phyloP scores from a whole-genome alignment of 2,888 invertebrate genomes.

The Leptothorax acervorum region DNA sequence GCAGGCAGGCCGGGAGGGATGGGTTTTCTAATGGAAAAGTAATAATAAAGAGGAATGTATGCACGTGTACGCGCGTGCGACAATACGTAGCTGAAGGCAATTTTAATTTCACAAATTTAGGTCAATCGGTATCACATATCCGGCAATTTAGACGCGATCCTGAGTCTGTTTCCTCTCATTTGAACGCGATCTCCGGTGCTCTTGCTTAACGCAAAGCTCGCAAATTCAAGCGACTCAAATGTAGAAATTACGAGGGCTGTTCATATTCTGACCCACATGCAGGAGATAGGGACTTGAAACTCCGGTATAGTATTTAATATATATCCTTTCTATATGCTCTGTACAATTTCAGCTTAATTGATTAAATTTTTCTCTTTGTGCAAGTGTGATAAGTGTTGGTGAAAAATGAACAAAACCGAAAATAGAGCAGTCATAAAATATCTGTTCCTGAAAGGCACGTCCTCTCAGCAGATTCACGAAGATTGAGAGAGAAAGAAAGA shows the following conservation, averaged over 20 bases:
- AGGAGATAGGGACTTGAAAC: too few species aligned
- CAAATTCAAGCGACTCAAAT: background rate
- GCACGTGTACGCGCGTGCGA: background rate
- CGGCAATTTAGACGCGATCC: background rate
- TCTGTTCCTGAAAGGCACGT: too few species aligned
- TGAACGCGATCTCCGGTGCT: background rate
- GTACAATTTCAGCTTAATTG: too few species aligned
- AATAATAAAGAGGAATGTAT: constrained; percentile 1
- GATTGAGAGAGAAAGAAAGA: too few species aligned
- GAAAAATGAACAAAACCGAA: too few species aligned
- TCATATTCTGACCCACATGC: too few species aligned
- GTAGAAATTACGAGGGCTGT: background rate
- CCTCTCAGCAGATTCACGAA: too few species aligned
- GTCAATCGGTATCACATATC: background rate
- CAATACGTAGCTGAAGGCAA: background rate
- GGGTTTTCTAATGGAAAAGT: background rate
- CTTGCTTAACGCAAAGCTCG: background rate
- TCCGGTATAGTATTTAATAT: too few species aligned
- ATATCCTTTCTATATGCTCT: too few species aligned
- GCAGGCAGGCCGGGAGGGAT: background rate
- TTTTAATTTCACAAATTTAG: background rate
- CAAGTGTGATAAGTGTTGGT: too few species aligned
- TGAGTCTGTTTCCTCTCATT: background rate
- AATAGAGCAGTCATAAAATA: too few species aligned
- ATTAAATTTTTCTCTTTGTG: too few species aligned